A percentile compares a stretch with the other conserved stretches of the same genome.
Evolutionary conservation across 64 coral and sea anemone genomes (phyloP).

Genomic region (Anthopleura sola): DNA sequence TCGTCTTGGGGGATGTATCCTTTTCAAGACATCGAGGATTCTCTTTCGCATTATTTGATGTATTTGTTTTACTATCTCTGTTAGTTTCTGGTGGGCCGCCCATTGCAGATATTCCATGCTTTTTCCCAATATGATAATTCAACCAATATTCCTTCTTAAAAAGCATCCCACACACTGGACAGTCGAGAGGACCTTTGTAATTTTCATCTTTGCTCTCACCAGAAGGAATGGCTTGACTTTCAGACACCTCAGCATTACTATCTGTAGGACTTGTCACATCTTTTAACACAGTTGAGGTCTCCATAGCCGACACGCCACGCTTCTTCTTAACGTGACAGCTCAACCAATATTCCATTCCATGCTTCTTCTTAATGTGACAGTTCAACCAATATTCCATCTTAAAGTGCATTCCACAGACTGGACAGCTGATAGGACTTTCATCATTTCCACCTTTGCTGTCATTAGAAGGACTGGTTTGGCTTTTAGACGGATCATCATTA

Average conservation of each 20-base stretch:
- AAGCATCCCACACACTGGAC: background rate
- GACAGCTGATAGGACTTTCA: background rate
- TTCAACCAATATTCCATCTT: background rate
- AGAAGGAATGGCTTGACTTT: too few relatives aligned
- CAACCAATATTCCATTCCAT: background rate
- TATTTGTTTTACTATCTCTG: background rate
- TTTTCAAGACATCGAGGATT: background rate
- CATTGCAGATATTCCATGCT: background rate
- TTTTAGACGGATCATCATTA: background rate
- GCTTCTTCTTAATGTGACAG: background rate
- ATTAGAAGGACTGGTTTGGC: too few relatives aligned
- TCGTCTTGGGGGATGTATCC: too few relatives aligned
- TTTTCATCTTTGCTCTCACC: background rate
- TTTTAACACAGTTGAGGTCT: too few relatives aligned
- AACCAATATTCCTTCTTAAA: background rate
- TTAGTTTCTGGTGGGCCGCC: background rate
- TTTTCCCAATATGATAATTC: background rate
- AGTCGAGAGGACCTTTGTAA: background rate
- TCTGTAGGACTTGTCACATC: too few relatives aligned
- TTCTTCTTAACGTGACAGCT: background rate
- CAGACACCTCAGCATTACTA: too few relatives aligned
- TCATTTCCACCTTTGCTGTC: background rate
- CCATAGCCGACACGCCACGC: background rate
- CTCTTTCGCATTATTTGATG: background rate
- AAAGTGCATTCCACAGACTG: background rate